A percentile compares a stretch with the other conserved stretches of the same genome.
These are phyloP conservation scores for Meles meles DNA, from an alignment of 2,113 vertebrate genomes.

Conservation along the genomic window DNA sequence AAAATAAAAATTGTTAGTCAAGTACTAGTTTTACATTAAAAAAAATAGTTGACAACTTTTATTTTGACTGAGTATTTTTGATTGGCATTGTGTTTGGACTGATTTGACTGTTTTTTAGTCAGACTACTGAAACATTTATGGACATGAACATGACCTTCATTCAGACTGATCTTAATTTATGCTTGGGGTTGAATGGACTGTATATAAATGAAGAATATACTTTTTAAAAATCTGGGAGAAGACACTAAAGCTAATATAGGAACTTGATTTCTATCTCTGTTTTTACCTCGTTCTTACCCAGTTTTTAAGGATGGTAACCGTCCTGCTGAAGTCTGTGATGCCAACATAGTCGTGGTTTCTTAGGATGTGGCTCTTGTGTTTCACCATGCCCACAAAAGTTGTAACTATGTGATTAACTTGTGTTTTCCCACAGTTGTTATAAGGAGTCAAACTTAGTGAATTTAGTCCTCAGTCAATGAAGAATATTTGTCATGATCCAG, in stretches of 20 bases:
- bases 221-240: not conserved
- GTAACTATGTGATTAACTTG: not conserved
- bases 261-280: not conserved
- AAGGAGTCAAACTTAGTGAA: not conserved
- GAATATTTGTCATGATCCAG: not conserved
- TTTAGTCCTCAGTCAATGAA: not conserved
- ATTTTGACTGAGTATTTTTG: constrained; percentile 14
- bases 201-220: not conserved
- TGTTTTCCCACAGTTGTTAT: not conserved
- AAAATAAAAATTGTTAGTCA: not conserved
- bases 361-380: not conserved
- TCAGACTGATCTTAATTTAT: constrained; percentile 26
- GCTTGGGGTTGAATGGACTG: not conserved
- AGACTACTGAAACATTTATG: not conserved
- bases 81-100: not conserved
- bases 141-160: not conserved
- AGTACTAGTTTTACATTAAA: not conserved
- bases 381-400: not conserved
- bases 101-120: constrained; percentile 35
- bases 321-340: not conserved
- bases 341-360: not conserved
- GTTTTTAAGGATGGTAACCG: not conserved
- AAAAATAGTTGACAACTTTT: constrained; percentile 2
- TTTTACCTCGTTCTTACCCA: not conserved
- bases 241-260: not conserved